Percentiles rank a stretch among this genome's conserved stretches.
These are phyloP conservation scores for Craseonycteris thonglongyai DNA, from an alignment of 2,113 vertebrate genomes.

Conservation along the genomic window DNA sequence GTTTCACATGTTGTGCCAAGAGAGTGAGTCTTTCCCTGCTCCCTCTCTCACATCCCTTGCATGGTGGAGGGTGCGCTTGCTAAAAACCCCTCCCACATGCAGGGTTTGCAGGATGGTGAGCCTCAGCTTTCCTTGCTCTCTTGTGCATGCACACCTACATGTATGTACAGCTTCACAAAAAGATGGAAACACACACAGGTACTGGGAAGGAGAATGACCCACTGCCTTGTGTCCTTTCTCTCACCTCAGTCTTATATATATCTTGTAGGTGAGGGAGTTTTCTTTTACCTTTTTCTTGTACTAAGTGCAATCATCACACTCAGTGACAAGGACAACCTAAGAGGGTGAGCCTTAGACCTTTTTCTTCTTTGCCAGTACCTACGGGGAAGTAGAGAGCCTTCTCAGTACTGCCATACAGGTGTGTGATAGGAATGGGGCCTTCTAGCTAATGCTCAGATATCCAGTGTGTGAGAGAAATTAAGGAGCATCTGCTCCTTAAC, in stretches of 20 bases:
- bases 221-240: not conserved
- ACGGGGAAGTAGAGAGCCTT: not conserved
- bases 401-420: not conserved
- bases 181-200: not conserved
- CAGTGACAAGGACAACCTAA: not conserved
- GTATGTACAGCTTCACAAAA: not conserved
- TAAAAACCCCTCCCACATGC: slow-evolving; percentile 71
- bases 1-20: too few species aligned
- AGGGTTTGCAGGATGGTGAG: slow-evolving; percentile 74
- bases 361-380: not conserved
- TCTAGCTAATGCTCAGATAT: not conserved
- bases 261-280: not conserved
- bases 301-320: not conserved
- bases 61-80: slow-evolving; percentile 69
- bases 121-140: slow-evolving; percentile 66
- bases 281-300: not conserved
- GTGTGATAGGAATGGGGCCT: not conserved
- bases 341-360: not conserved
- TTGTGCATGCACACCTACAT: slow-evolving; percentile 27
- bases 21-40: slow-evolving; percentile 57
- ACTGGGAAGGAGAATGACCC: not conserved
- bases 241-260: not conserved
- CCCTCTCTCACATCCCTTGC: slow-evolving; percentile 74
- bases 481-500: not conserved
- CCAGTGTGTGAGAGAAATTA: not conserved